Conservation (phyloP, 2,888 invertebrate species). For the Eupeodes latifasciatus region DNA sequence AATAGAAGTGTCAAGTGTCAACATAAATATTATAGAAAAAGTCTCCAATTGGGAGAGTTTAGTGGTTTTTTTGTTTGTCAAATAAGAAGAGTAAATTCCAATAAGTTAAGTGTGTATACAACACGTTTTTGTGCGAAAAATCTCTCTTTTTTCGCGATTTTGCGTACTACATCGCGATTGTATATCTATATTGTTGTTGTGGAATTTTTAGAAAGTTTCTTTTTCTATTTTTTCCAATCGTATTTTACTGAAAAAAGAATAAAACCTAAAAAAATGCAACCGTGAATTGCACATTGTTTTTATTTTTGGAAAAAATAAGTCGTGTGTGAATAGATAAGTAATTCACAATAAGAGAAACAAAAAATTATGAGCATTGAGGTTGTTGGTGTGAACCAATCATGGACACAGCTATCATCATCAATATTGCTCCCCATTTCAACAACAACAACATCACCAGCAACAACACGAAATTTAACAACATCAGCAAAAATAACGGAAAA, state of each 20-base stretch:
- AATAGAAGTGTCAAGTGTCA: slow-evolving; percentile 36
- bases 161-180: slow-evolving; percentile 14
- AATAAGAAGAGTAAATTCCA: slow-evolving; percentile 44
- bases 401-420: slow-evolving; percentile 75
- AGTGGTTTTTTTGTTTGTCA: background rate
- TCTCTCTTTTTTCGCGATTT: slow-evolving; percentile 27
- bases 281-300: slow-evolving; percentile 47
- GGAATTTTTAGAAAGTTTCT: slow-evolving; percentile 74
- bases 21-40: slow-evolving; percentile 18
- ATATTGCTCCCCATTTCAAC: slow-evolving; percentile 64
- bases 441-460: slow-evolving; percentile 46
- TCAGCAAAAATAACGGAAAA: slow-evolving; percentile 9
- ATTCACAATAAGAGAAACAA: slow-evolving; percentile 45
- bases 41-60: slow-evolving; percentile 54
- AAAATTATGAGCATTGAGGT: slow-evolving; percentile 76
- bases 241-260: slow-evolving; percentile 27
- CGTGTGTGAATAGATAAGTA: background rate
- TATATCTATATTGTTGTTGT: slow-evolving; percentile 60
- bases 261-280: slow-evolving; percentile 48
- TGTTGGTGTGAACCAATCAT: slow-evolving; percentile 76
- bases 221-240: slow-evolving; percentile 28
- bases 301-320: slow-evolving; percentile 26
- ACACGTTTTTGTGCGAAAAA: slow-evolving; percentile 51
- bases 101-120: slow-evolving; percentile 21
- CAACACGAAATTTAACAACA: slow-evolving; percentile 36